Conservation (phyloP, 2,888 invertebrate genomes). For the Caenorhabditis sp. region DNA sequence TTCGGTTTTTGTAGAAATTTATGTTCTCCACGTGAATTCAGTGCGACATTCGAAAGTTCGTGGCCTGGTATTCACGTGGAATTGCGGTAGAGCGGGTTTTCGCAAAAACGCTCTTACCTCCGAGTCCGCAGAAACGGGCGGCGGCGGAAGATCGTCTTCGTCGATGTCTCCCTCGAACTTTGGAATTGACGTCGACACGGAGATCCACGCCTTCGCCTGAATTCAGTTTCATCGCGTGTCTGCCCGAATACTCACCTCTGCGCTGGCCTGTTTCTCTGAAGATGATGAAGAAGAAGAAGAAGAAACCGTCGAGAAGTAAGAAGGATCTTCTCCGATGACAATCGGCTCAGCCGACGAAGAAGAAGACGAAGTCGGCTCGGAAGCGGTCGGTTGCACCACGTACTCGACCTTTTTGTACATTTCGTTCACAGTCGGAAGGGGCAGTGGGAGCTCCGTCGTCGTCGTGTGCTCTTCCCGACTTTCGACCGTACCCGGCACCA, state of each 20-base stretch:
- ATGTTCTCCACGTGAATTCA: no score
- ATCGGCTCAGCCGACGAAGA: constrained; percentile 21
- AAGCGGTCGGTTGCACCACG: constrained; percentile 39
- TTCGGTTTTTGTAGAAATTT: no score
- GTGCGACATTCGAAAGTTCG: no score
- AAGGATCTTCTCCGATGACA: constrained; percentile 41
- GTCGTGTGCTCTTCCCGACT: not conserved
- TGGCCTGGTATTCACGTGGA: no score
- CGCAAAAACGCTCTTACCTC: no score
- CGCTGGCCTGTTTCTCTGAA: constrained; percentile 28
- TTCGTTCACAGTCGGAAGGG: not conserved
- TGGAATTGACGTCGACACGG: constrained; percentile 38
- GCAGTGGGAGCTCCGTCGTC: not conserved
- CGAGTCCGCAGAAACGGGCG: constrained; percentile 17
- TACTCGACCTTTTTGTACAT: constrained; percentile 55
- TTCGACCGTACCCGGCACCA: not conserved
- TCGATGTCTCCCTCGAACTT: constrained; percentile 58
- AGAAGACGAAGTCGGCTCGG: constrained; percentile 2
- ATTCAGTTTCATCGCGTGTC: no score
- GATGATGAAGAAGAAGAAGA: no score
- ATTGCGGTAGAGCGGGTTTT: no score
- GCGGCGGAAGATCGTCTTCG: constrained; percentile 58
- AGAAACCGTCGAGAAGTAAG: constrained; percentile 32
- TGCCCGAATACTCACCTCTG: constrained; percentile 10
- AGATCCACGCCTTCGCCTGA: constrained; percentile 58